Evolutionary conservation across 2,113 vertebrate genomes (phyloP).

Genomic region (Steatornis caripensis): DNA sequence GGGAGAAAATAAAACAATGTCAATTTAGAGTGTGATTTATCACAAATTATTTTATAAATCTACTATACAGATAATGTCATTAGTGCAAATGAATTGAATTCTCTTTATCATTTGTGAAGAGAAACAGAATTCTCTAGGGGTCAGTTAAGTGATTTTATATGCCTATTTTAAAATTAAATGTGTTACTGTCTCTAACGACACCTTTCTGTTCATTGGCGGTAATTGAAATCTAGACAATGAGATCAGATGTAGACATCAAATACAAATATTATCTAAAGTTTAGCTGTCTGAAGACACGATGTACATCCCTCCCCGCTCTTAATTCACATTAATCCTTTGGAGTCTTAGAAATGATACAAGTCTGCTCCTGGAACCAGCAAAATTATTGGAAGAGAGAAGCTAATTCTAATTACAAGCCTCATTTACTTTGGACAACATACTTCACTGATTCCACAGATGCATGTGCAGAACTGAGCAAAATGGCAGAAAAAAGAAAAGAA

Average conservation of each 20-base stretch:
- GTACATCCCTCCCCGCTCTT: rapidly evolving
- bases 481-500: not conserved
- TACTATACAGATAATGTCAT: not conserved
- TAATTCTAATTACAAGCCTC: not conserved
- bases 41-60: not conserved
- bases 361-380: not conserved
- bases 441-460: not conserved
- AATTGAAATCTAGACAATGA: not conserved
- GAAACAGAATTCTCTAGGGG: not conserved
- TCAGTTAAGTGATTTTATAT: not conserved
- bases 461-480: not conserved
- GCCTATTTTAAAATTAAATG: not conserved
- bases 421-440: not conserved
- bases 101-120: not conserved
- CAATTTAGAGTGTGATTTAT: rapidly evolving
- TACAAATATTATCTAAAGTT: not conserved
- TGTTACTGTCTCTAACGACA: not conserved
- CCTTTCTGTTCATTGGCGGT: not conserved
- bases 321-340: not conserved
- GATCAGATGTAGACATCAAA: not conserved
- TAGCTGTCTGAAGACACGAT: not conserved
- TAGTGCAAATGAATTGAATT: not conserved
- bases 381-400: not conserved
- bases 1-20: not conserved
- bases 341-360: not conserved